Evolutionary conservation across 2,113 vertebrate genomes (phyloP).

Genomic region (Mirza zaza): DNA sequence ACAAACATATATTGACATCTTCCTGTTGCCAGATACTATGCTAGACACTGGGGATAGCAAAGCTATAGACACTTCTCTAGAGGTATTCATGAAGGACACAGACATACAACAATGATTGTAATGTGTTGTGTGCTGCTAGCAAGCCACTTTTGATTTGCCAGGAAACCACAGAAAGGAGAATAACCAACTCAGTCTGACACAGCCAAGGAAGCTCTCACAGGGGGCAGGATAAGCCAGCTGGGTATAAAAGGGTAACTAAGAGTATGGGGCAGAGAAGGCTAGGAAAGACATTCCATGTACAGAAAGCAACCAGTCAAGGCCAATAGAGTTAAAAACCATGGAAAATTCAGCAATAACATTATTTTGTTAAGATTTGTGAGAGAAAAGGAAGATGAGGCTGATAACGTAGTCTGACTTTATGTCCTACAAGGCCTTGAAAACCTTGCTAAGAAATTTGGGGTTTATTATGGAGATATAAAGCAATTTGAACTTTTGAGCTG

Average conservation of each 20-base stretch:
- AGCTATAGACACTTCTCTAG: not conserved
- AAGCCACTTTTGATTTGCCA: not conserved
- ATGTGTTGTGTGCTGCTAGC: not conserved
- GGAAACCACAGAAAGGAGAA: not conserved
- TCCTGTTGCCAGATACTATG: not conserved
- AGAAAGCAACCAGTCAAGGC: not conserved
- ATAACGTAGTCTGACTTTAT: not conserved
- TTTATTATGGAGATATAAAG: not conserved
- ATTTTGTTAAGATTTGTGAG: not conserved
- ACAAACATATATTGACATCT: not conserved
- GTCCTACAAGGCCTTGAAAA: not conserved
- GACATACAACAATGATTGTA: not conserved
- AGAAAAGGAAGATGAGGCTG: not conserved
- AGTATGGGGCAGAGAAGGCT: not conserved
- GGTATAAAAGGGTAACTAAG: slow-evolving; percentile 26
- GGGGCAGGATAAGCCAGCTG: not conserved
- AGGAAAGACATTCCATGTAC: not conserved
- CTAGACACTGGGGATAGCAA: not conserved
- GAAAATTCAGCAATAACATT: not conserved
- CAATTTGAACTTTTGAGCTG: not conserved
- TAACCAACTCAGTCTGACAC: not conserved
- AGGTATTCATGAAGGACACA: not conserved
- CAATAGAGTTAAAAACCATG: not conserved
- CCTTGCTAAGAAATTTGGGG: not conserved
- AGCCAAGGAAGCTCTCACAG: not conserved